Base-by-base conservation (phyloP, 2,797 vertebrate species). In the Erethizon dorsatum region DNA sequence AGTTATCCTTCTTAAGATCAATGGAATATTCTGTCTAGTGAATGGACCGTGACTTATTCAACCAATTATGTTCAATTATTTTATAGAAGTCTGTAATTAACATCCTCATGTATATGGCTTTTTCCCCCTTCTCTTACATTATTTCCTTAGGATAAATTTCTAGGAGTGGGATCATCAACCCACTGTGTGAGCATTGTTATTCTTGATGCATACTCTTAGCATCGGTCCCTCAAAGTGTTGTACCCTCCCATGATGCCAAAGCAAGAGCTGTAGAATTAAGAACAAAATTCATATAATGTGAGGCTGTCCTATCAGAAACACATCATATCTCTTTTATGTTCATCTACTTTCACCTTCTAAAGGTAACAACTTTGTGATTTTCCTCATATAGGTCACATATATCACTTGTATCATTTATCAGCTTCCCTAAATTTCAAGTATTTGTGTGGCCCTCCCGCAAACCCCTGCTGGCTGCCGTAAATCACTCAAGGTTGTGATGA, bases 131-230 rank as follows among this genome's bases (percentile, higher is more conserved):
- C 65, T 86, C 69, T 73, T 94, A n/a, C 87, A 65, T 91, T 69
- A 57, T 89, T 86, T 89, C 77, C 73, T 56, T 79, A 67, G 56
- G 11, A 71, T 96, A 73, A 50, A 83, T 85, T 89, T 88, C 71
- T 33, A 90, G 63, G 50, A 45, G 5, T 75, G 45, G 88, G 41
- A 41, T 91, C 56, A 56, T 83, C 18, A 5, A 63, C 22, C 14
- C 22, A 73, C 24, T 15, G 22, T 56, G 22, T 50, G 9, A 92
- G 22, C 41, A 57, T 47, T 85, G 92, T 85, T 69, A 61, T 83
- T 92, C 71, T 69, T 56, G n/a, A 18, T 54, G 14, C 50, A 8
- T 20, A 18, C 22, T 83, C 0, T 78, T 73, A 24, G 14, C 9
- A 22, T 67, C 45, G 18, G 50, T 73, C 20, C 73, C 69, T 26